Conservation (phyloP, 1,140 invertebrate species). For the Trichonephila clavipes region DNA sequence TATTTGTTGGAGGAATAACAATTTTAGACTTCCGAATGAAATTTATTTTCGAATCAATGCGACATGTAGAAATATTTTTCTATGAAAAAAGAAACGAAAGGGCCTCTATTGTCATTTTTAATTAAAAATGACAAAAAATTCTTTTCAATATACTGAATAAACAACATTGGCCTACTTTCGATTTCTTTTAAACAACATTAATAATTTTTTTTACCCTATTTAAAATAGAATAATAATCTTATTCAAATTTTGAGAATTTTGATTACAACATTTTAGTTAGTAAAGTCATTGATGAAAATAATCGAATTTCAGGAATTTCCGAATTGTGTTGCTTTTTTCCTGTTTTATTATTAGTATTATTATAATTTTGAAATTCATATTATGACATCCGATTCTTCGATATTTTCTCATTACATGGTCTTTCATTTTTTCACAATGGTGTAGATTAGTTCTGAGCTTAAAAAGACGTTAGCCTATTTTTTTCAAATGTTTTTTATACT, state of each 20-base stretch:
- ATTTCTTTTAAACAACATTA: background rate
- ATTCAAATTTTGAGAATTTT: background rate
- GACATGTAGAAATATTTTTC: too few relatives aligned
- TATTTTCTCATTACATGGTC: background rate
- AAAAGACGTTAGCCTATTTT: slow-evolving; percentile 24
- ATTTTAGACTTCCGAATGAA: too few relatives aligned
- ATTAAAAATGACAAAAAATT: too few relatives aligned
- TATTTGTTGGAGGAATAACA: too few relatives aligned
- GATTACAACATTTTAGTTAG: background rate
- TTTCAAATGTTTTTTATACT: background rate
- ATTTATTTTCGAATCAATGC: too few relatives aligned
- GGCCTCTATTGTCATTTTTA: background rate
- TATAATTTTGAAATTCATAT: background rate
- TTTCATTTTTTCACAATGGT: background rate
- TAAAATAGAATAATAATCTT: background rate
- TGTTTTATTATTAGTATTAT: background rate
- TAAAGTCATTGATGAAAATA: background rate
- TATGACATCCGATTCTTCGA: background rate
- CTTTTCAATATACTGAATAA: slow-evolving; percentile 2
- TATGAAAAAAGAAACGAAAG: too few relatives aligned
- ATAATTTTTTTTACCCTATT: background rate
- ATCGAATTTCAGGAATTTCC: background rate
- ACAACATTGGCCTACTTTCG: slow-evolving; percentile 46
- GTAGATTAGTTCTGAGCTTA: background rate
- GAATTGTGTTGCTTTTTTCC: background rate